Base-by-base conservation (phyloP, 2,888 invertebrate species). In the Fragum sueziense region DNA sequence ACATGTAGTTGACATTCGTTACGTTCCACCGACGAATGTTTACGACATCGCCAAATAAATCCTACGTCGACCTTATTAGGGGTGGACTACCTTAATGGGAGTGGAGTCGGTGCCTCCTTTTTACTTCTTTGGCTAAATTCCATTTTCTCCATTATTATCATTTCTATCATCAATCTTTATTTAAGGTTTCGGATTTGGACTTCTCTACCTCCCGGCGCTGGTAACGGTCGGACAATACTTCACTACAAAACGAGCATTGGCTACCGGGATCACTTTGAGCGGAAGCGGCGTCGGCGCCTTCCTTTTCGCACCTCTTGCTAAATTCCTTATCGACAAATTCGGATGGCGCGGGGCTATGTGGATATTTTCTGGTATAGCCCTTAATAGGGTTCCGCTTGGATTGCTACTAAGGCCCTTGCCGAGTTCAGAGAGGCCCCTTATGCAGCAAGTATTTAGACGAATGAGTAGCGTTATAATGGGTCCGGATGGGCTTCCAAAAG, bases 241-340 rank as follows among this genome's bases (percentile, higher is more conserved):
- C 29, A 57, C 67, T n/a, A 71, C 54, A 25, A 33, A 71, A 27
- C 14, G 76, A 47, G 76, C 71, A 11, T n/a, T 76, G 17, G 76
- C 76, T 4, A 70, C 70, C 17, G 76, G 76, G 0, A 68, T 67
- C 22, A 65, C 71, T 41, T 27, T 76, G 1, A 29, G 70, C n/a
- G 76, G 76, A 17, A 70, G 70, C 11, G 76, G 76, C 27, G 65
- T 54, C 4, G 76, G 76, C 27, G 70, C 70, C 25, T 76, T 76
- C 25, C 47, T 76, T 2, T 33, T 76, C 33, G 71, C 62, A 20
- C 76, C 76, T 25, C 65, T 76, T 17, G 51, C 51, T 4, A 41
- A 57, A 72, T 20, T 47, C 20, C 68, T 72, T 22, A 27, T 71
- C 17, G 71, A 68, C 9, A 37, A 11, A 17, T 76, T 71, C 25